These are phyloP conservation scores for Drosophila atroscutellata DNA, from an alignment of 2,888 invertebrate species.

Conservation along the genomic window DNA sequence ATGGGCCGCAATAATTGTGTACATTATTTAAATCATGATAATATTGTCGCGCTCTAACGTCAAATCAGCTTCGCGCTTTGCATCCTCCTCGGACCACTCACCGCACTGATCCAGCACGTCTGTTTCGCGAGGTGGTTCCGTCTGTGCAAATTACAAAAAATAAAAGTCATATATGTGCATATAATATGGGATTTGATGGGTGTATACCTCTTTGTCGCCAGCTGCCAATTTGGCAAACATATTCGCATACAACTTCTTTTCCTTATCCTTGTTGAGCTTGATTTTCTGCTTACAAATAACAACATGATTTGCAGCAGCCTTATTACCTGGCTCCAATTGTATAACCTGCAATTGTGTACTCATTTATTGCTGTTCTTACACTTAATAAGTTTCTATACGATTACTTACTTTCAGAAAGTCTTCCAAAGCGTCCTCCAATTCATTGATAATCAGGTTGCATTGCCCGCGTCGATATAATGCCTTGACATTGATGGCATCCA, in stretches of 20 bases:
- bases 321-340: slow-evolving; percentile 93
- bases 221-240: slow-evolving; percentile 98
- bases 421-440: slow-evolving; percentile 90
- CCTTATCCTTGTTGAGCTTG: slow-evolving; percentile 91
- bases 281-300: slow-evolving; percentile 89
- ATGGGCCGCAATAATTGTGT: neutral
- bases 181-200: neutral
- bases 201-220: slow-evolving; percentile 89
- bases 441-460: slow-evolving; percentile 90
- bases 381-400: neutral
- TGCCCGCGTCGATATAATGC: slow-evolving; percentile 95
- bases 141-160: slow-evolving; percentile 39
- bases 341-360: slow-evolving; percentile 86
- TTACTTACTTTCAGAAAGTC: slow-evolving; percentile 89
- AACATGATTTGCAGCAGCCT: slow-evolving; percentile 93
- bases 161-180: neutral
- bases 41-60: slow-evolving; percentile 83
- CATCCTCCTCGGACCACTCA: slow-evolving; percentile 84
- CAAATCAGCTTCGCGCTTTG: slow-evolving; percentile 81
- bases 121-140: slow-evolving; percentile 71
- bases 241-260: slow-evolving; percentile 95
- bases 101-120: slow-evolving; percentile 83
- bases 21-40: slow-evolving; percentile 79
- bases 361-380: neutral
- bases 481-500: slow-evolving; percentile 93